Evolutionary conservation across 2,888 invertebrate species (phyloP).

Genomic region (Mactromeris polynyma): DNA sequence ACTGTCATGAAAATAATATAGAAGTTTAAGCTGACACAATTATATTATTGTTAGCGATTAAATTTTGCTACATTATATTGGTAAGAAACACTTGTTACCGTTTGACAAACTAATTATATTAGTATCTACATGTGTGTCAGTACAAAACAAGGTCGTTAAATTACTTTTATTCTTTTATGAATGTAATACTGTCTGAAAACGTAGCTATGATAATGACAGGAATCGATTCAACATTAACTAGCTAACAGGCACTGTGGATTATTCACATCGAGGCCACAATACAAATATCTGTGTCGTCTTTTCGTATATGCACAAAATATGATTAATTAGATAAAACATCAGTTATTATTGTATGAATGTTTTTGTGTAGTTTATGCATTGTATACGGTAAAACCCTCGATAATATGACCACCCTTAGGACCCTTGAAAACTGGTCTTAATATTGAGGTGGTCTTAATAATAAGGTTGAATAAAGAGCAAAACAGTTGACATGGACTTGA

Average conservation of each 20-base stretch:
- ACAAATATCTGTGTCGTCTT: background rate
- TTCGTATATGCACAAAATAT: background rate
- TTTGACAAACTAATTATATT: constrained; percentile 3
- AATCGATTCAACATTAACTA: too few species aligned
- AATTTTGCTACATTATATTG: background rate
- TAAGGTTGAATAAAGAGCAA: too few species aligned
- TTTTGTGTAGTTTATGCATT: background rate
- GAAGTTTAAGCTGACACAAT: background rate
- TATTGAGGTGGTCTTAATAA: too few species aligned
- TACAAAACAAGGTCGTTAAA: too few species aligned
- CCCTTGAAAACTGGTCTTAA: too few species aligned
- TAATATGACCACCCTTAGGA: too few species aligned
- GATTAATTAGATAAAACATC: too few species aligned
- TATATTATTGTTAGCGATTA: background rate
- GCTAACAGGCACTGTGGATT: background rate
- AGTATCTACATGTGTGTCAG: background rate
- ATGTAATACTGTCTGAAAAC: too few species aligned
- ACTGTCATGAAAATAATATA: background rate
- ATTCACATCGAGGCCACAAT: background rate
- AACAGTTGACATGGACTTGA: too few species aligned
- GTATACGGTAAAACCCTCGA: too few species aligned
- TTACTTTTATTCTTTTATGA: too few species aligned
- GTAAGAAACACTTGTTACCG: background rate
- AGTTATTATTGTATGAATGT: background rate
- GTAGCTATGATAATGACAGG: too few species aligned